Base-by-base conservation (phyloP, 37 sponge, comb jelly and placozoan genomes). In the Amphimedon queenslandica region DNA sequence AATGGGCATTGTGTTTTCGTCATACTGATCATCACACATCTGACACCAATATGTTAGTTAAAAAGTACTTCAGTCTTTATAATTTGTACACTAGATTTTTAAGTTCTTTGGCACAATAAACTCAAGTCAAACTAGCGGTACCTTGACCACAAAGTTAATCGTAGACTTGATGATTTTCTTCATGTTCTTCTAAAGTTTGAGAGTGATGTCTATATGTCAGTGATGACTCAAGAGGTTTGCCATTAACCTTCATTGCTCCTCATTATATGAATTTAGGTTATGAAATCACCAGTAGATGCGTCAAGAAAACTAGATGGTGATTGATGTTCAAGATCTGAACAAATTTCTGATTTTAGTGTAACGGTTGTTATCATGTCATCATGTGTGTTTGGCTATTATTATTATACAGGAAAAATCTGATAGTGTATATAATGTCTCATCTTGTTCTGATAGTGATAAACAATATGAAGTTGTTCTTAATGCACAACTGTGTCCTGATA, bases 41-140 rank as follows among this genome's bases (percentile, higher is more conserved):
- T 21, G 57, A 72, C 34, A 72, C 73, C 23, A 72, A 72, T 58
- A 53, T 72, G 73, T 36, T 72, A 57, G 73, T 72, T 6, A 58
- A 72, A 55, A 72, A 58, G 73, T 72, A 55, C 23, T 24, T 61
- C 13, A 8, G 13, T 47, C 13, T 18, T 47, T 8, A 47, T 47
- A 8, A 47, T 13, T 18, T 13, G 8, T 47, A 13, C 51, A 47
- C 8, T 47, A 8, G n/a, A 47, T 47, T 13, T n/a, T 47, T 47
- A 47, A 18, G 13, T 63, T n/a, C 10, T n/a, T 63, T n/a, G 29
- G 8, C 37, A 36, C 37, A 66, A 66, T 36, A 66, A 66, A 36
- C 35, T 66, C 3, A 66, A 66, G 34, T 35, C 30, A 4, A 66
- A 66, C 34, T n/a, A 34, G 5, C 2, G 37, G 23, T 66, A 66